phyloP scores from a whole-genome alignment of 1,140 invertebrate genomes.

The Lysiphlebus fabarum region DNA sequence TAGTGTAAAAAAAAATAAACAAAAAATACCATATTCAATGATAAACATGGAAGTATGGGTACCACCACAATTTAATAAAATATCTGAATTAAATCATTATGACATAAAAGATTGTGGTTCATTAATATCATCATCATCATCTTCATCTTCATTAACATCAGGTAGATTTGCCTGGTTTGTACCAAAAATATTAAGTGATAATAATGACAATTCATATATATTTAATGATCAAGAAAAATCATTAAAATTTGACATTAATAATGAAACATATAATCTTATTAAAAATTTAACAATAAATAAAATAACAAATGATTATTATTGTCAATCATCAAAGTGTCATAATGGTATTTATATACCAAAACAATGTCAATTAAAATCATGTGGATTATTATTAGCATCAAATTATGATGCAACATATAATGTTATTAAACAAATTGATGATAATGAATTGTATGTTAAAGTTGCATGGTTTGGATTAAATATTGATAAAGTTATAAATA shows the following conservation, averaged over 20 bases:
- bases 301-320: conserved; percentile 42
- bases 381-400: conserved; percentile 61
- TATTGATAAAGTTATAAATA: conserved; percentile 52
- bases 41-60: conserved; percentile 73
- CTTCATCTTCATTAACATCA: conserved; percentile 58
- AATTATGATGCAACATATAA: conserved; percentile 55
- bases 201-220: conserved; percentile 54
- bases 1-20: neutral
- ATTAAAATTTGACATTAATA: conserved; percentile 51
- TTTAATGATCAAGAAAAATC: conserved; percentile 51
- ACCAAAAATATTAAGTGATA: conserved; percentile 47
- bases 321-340: conserved; percentile 54
- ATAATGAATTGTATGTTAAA: conserved; percentile 57
- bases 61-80: conserved; percentile 58
- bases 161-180: conserved; percentile 76
- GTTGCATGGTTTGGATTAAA: conserved; percentile 65
- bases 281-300: conserved; percentile 29
- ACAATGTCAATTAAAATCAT: conserved; percentile 52
- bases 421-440: conserved; percentile 57
- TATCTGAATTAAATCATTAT: conserved; percentile 41
- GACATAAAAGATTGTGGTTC: conserved; percentile 60
- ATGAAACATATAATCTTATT: conserved; percentile 30
- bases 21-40: conserved; percentile 58
- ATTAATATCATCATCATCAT: too few relatives aligned
- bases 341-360: conserved; percentile 61